Base-by-base conservation (phyloP, 1,140 invertebrate species). In the Diachasmimorpha longicaudata region DNA sequence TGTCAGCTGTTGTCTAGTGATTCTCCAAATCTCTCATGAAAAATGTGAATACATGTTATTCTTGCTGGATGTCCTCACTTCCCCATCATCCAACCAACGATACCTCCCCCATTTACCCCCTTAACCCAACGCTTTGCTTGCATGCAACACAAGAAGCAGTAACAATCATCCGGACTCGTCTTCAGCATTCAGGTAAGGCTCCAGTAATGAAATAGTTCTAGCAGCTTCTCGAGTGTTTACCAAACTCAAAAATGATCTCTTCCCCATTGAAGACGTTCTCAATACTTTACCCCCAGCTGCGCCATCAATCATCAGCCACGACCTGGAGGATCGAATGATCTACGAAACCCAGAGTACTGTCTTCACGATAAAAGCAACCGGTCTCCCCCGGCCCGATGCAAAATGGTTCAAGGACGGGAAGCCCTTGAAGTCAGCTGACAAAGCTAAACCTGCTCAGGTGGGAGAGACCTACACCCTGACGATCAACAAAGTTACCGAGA, bases 361-460 rank as follows among this genome's bases (percentile, higher is more conserved):
- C 46, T 96, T 94, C 83, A 92, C 93, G 71, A 92, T 96, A 0
- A 91, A 92, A 78, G 94, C 93, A 6, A 90, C 88, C 36, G 95
- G 94, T 21, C 88, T 92, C 77, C 95, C 95, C 25, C 92, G 93
- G 76, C 95, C 95, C 0, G 92, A 93, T 52, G 93, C 92, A 4
- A 92, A 92, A 81, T 97, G 96, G 95, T 93, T 91, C 14, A 92
- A 94, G 72, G 91, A 96, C 81, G 94, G 92, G 4, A 88, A 93
- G 78, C 90, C 91, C 23, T 85, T 96, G 1, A 91, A 91, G 55
- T 79, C 90, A 0, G 88, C 92, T 23, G 91, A 92, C 21, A 90
- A 92, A 73, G 89, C 93, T 5, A 92, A 92, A 63, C 91, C 94
- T 9, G 88, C 89, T 6, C 92, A 93, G 25, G 91, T 93, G 16